phyloP scores from a whole-genome alignment of 2,797 vertebrate species.

The Neomorphus geoffroyi region DNA sequence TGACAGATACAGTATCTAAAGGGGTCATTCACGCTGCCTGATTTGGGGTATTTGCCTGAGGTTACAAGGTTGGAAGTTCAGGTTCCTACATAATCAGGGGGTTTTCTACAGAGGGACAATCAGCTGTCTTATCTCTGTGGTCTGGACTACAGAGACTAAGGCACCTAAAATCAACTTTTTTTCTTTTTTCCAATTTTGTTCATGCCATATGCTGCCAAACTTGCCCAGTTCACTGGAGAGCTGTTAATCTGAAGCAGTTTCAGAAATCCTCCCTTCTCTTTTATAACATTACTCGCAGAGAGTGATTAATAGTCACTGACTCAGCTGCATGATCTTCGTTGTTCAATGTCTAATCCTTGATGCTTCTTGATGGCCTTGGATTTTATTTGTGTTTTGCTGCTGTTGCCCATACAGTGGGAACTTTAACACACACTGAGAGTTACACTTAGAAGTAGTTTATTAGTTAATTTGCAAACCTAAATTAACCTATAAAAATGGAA shows the following conservation, averaged over 20 bases:
- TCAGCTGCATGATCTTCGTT: not conserved
- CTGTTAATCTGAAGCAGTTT: not conserved
- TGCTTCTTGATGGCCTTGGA: not conserved
- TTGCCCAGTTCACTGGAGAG: not conserved
- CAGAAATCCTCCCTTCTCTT: not conserved
- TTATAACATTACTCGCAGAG: not conserved
- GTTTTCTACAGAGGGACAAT: not conserved
- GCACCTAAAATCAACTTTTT: not conserved
- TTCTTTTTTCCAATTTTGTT: not conserved
- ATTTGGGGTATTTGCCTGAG: not conserved
- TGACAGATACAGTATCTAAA: not conserved
- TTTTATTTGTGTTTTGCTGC: constrained; percentile 2
- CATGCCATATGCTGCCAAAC: not conserved
- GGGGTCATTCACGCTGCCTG: not conserved
- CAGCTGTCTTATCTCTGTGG: not conserved
- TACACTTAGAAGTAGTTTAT: not conserved
- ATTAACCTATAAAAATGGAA: constrained; percentile 16
- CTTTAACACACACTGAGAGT: not conserved
- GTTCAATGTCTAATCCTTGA: not conserved
- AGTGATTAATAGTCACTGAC: constrained; percentile 5
- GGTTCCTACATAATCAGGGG: not conserved
- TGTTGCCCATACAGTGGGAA: not conserved
- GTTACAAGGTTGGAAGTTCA: not conserved
- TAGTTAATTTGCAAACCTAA: not conserved
- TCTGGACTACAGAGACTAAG: not conserved